phyloP scores from a whole-genome alignment of 1,140 invertebrate genomes.

The Eupeodes corollae region DNA sequence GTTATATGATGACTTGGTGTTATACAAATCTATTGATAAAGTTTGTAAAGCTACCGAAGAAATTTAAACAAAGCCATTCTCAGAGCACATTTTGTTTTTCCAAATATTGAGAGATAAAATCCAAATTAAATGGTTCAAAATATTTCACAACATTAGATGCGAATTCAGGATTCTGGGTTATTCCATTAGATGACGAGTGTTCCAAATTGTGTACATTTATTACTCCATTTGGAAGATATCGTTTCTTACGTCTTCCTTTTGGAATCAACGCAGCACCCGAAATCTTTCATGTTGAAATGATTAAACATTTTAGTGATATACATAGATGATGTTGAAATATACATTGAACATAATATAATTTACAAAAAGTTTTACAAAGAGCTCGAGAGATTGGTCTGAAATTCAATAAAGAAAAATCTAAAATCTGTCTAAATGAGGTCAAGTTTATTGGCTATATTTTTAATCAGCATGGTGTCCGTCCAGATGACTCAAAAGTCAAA shows the following conservation, averaged over 20 bases:
- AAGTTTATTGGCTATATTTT: conserved; percentile 25
- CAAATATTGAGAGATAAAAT: conserved; percentile 34
- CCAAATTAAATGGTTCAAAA: conserved; percentile 25
- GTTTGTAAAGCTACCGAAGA: too few relatives aligned
- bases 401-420: conserved; percentile 1
- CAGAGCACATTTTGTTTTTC: conserved; percentile 35
- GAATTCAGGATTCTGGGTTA: conserved; percentile 36
- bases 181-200: conserved; percentile 31
- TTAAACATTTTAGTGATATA: conserved; percentile 23
- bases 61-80: conserved; percentile 38
- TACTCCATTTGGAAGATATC: conserved; percentile 36
- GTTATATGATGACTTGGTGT: too few relatives aligned
- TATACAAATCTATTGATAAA: too few relatives aligned
- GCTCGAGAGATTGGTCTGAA: conserved; percentile 4
- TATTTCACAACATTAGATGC: conserved; percentile 37
- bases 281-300: conserved; percentile 28
- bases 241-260: conserved; percentile 34
- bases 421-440: conserved; percentile 13
- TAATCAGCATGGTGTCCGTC: conserved; percentile 11
- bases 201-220: conserved; percentile 37
- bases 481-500: conserved; percentile 15
- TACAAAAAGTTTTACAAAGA: conserved; percentile 21
- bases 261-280: conserved; percentile 33
- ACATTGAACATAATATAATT: conserved; percentile 26
- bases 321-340: conserved; percentile 28